Conservation (phyloP, 2,888 invertebrate species). For the Thymelicus lineola region DNA sequence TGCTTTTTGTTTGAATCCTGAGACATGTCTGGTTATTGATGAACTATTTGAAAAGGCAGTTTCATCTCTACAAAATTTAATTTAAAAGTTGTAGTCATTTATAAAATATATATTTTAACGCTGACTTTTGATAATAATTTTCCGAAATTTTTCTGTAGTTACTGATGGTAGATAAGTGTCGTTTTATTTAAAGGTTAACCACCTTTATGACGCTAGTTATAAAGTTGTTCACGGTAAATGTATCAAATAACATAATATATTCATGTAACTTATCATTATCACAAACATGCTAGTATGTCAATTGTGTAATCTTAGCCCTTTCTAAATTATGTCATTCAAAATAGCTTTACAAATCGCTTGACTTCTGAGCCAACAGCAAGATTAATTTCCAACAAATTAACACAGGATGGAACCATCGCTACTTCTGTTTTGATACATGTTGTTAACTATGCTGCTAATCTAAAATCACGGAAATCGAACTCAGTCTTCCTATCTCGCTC, state of each 20-base stretch:
- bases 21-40: background rate
- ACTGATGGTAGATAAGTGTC: no score
- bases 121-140: background rate
- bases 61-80: no score
- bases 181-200: no score
- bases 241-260: no score
- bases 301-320: background rate
- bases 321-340: background rate
- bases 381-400: slow-evolving; percentile 10
- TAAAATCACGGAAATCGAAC: slow-evolving; percentile 32
- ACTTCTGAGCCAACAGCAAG: background rate
- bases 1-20: background rate
- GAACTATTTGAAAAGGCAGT: background rate
- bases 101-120: no score
- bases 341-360: background rate
- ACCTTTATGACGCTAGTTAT: no score
- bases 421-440: slow-evolving; percentile 23
- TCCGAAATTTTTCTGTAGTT: no score
- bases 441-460: slow-evolving; percentile 19
- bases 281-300: no score
- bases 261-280: no score
- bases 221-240: no score
- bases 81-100: no score
- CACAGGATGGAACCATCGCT: slow-evolving; percentile 9
- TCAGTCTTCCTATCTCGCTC: slow-evolving; percentile 18